These are phyloP conservation scores for Perdita meconis DNA, from an alignment of 2,888 invertebrate species.

Conservation along the genomic window DNA sequence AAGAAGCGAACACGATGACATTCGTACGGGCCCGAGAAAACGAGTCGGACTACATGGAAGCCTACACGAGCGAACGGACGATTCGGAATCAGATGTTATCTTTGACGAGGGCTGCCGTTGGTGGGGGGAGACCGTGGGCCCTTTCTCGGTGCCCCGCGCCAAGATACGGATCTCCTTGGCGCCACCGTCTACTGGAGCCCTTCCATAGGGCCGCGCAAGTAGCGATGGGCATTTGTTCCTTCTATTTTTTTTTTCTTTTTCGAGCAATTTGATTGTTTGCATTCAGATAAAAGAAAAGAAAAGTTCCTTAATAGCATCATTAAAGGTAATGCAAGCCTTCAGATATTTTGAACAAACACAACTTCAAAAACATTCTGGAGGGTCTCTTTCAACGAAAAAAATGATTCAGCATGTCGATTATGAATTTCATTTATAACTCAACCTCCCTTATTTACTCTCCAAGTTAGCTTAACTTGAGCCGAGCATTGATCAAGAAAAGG, in stretches of 20 bases:
- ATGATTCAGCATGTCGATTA: too few relatives aligned
- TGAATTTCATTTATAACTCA: too few relatives aligned
- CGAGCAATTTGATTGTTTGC: constrained; percentile 35
- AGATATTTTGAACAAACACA: background rate
- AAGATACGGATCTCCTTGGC: constrained; percentile 84
- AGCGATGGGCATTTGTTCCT: constrained; percentile 47
- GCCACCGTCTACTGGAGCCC: constrained; percentile 80
- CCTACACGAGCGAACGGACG: constrained; percentile 74
- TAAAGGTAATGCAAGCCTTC: background rate
- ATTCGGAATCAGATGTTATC: constrained; percentile 83
- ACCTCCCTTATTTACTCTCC: too few relatives aligned
- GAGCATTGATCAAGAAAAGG: too few relatives aligned
- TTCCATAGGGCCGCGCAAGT: constrained; percentile 62
- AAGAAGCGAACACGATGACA: constrained; percentile 74
- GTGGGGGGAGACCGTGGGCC: constrained; percentile 62
- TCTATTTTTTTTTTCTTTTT: constrained; percentile 48
- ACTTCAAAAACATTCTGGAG: too few relatives aligned
- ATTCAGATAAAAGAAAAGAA: constrained; percentile 36
- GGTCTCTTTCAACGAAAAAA: too few relatives aligned
- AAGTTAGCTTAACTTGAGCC: too few relatives aligned
- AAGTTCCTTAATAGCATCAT: constrained; percentile 39
- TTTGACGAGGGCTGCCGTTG: constrained; percentile 79
- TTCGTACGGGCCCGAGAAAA: constrained; percentile 71
- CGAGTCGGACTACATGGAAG: constrained; percentile 72
- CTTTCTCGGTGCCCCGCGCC: constrained; percentile 77